phyloP scores from a whole-genome alignment of 2,888 invertebrate genomes.

The Plebejus argus region DNA sequence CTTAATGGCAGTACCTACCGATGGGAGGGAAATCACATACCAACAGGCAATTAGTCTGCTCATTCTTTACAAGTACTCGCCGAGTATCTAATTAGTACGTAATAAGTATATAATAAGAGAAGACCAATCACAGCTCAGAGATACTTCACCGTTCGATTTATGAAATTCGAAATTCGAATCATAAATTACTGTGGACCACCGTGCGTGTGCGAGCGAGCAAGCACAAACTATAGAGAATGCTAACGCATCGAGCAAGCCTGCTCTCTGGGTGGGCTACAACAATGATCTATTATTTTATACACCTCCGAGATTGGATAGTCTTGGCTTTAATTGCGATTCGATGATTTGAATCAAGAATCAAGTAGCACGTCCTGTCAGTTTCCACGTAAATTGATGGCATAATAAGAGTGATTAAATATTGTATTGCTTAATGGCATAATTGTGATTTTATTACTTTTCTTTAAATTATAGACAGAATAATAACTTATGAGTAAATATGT shows the following conservation, averaged over 20 bases:
- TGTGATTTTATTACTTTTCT: neutral
- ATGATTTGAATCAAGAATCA: conserved; percentile 13
- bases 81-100: neutral
- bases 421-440: neutral
- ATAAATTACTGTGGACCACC: conserved; percentile 48
- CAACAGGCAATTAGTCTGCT: neutral
- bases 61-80: neutral
- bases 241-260: conserved; percentile 45
- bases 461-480: too few species aligned
- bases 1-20: too few species aligned
- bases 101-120: conserved; percentile 34
- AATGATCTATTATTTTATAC: conserved; percentile 67
- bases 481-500: too few species aligned
- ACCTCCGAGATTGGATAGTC: conserved; percentile 52
- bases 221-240: too few species aligned
- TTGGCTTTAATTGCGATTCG: conserved; percentile 44
- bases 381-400: neutral
- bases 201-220: conserved; percentile 49
- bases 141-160: conserved; percentile 22
- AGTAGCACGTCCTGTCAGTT: conserved; percentile 15
- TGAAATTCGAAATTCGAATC: conserved; percentile 28
- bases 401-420: conserved; percentile 1
- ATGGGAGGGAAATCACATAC: neutral
- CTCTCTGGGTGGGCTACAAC: conserved; percentile 67
- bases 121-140: conserved; percentile 10